These are phyloP conservation scores for Melitaea cinxia DNA, from an alignment of 1,140 invertebrate genomes.

Conservation along the genomic window DNA sequence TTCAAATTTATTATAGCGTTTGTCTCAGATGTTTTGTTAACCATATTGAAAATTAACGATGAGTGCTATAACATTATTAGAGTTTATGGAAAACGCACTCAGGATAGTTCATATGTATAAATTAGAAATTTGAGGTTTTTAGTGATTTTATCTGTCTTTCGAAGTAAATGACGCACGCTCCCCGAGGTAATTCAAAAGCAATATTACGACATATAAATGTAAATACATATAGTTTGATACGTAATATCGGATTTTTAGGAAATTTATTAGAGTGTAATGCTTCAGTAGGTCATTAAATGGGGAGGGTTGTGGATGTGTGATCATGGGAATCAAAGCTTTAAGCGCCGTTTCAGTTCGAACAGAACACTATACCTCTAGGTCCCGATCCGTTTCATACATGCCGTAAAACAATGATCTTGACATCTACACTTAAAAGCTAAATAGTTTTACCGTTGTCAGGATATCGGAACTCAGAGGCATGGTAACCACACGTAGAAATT, in stretches of 20 bases:
- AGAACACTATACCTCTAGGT: slow-evolving; percentile 58
- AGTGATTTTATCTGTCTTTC: slow-evolving; percentile 66
- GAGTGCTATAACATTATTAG: slow-evolving; percentile 78
- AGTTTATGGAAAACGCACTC: slow-evolving; percentile 71
- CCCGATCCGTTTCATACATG: not conserved
- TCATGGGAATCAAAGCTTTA: slow-evolving; percentile 81
- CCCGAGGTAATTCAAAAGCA: slow-evolving; percentile 79
- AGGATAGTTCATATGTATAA: slow-evolving; percentile 68
- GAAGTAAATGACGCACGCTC: slow-evolving; percentile 74
- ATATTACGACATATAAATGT: slow-evolving; percentile 81
- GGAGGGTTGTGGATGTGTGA: slow-evolving; percentile 72
- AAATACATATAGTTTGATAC: slow-evolving; percentile 81
- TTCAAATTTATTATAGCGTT: slow-evolving; percentile 68
- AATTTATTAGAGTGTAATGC: slow-evolving; percentile 76
- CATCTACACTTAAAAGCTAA: not conserved
- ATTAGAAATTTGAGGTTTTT: slow-evolving; percentile 77
- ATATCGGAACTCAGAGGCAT: slow-evolving; percentile 51
- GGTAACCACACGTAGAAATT: slow-evolving; percentile 57
- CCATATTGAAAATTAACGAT: slow-evolving; percentile 64
- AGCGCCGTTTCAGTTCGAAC: slow-evolving; percentile 68
- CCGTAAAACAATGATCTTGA: not conserved
- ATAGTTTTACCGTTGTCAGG: not conserved
- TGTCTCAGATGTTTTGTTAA: slow-evolving; percentile 63
- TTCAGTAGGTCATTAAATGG: slow-evolving; percentile 71
- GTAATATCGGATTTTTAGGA: slow-evolving; percentile 78